A percentile compares a stretch with the other conserved stretches of the same genome.
Evolutionary conservation across 2,797 vertebrate genomes (phyloP).

Genomic region (Spheniscus humboldti): DNA sequence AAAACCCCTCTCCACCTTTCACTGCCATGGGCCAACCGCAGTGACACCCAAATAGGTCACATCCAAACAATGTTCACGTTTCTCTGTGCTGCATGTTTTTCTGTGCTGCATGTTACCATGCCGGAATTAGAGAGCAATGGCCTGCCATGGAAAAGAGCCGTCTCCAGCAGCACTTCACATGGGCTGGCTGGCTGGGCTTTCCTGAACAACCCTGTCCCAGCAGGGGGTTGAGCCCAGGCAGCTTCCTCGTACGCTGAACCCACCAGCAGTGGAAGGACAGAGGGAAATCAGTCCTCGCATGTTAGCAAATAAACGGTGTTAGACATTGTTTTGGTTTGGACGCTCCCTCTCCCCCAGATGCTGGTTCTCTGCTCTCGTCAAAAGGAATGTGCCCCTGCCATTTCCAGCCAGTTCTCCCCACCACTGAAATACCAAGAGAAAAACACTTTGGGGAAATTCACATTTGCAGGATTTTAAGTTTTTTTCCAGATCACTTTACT

Average conservation of each 20-base stretch:
- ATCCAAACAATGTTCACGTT: rapidly evolving
- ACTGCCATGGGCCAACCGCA: rapidly evolving
- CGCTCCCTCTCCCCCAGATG: background rate
- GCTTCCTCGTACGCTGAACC: background rate
- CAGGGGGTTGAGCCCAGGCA: background rate
- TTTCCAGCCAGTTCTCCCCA: background rate
- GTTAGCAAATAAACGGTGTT: rapidly evolving
- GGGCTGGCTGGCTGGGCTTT: background rate
- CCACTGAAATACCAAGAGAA: background rate
- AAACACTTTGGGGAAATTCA: background rate
- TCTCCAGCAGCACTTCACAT: rapidly evolving
- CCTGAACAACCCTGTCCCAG: background rate
- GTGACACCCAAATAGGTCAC: background rate
- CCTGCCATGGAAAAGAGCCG: background rate
- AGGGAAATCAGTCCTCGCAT: rapidly evolving
- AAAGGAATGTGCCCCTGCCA: too few relatives aligned
- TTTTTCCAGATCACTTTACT: background rate
- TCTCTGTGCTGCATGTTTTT: background rate
- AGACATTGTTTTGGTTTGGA: rapidly evolving
- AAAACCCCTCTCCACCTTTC: background rate
- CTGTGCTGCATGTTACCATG: rapidly evolving
- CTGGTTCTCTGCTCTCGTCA: background rate
- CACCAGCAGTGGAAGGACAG: background rate
- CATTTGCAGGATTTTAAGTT: background rate
- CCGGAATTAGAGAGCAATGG: background rate